These are phyloP conservation scores for Standfussiana lucernea DNA, from an alignment of 2,888 invertebrate species.

Conservation along the genomic window DNA sequence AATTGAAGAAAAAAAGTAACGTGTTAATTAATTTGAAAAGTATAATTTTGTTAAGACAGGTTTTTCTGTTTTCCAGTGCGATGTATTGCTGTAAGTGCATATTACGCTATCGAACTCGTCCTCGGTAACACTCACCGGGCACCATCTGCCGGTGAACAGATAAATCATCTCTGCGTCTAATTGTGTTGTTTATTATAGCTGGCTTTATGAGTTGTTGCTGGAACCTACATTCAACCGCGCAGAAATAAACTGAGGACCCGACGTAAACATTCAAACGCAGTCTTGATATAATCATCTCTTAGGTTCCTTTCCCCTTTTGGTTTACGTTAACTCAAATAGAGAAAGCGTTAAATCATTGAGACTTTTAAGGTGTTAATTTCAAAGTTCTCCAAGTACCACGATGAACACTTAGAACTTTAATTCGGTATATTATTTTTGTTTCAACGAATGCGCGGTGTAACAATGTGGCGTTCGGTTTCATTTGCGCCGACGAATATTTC, in stretches of 20 bases:
- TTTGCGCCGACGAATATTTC: too few relatives aligned
- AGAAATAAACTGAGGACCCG: not conserved
- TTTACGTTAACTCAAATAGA: not conserved
- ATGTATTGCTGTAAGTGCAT: not conserved
- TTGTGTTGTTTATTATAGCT: constrained; percentile 29
- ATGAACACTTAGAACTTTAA: not conserved
- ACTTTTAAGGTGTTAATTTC: not conserved
- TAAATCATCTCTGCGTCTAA: constrained; percentile 20
- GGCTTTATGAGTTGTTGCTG: constrained; percentile 14
- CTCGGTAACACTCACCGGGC: not conserved
- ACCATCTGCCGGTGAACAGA: constrained; percentile 4
- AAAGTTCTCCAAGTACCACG: not conserved
- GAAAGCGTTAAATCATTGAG: not conserved
- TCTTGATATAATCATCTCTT: not conserved
- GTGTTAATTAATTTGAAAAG: not conserved
- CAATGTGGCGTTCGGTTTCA: constrained; percentile 16
- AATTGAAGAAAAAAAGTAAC: not conserved
- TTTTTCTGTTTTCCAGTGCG: not conserved
- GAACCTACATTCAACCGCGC: not conserved
- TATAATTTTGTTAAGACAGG: not conserved
- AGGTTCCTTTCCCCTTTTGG: not conserved
- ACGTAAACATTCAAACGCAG: not conserved
- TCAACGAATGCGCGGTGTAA: not conserved
- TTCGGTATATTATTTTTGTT: not conserved
- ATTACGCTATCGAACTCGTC: constrained; percentile 10